phyloP scores from a whole-genome alignment of 1,140 invertebrate species.

The Homalodisca vitripennis region DNA sequence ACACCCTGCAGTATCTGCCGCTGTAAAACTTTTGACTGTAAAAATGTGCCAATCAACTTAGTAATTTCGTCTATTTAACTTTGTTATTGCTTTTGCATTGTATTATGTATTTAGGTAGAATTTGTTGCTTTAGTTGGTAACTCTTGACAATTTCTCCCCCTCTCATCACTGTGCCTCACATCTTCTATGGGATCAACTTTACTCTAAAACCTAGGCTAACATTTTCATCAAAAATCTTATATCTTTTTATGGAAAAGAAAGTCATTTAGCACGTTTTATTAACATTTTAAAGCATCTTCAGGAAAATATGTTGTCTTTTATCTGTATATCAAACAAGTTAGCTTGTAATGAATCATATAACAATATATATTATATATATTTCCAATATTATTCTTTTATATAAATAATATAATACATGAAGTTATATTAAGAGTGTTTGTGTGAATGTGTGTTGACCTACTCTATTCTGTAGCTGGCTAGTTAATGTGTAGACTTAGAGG shows the following conservation, averaged over 20 bases:
- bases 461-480: slow-evolving; percentile 26
- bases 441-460: slow-evolving; percentile 22
- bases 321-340: slow-evolving; percentile 23
- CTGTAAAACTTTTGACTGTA: neutral
- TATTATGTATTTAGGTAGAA: neutral
- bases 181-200: slow-evolving; percentile 30
- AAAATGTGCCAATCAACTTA: neutral
- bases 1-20: too few relatives aligned
- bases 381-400: slow-evolving; percentile 24
- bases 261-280: slow-evolving; percentile 14
- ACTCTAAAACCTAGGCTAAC: slow-evolving; percentile 29
- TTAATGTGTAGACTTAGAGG: slow-evolving; percentile 3
- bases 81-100: neutral
- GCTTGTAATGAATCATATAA: slow-evolving; percentile 19
- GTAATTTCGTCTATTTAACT: neutral
- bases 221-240: neutral
- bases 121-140: neutral
- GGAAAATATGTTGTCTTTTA: slow-evolving; percentile 21
- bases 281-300: slow-evolving; percentile 26
- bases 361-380: slow-evolving; percentile 26
- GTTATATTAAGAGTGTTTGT: slow-evolving; percentile 25
- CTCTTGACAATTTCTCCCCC: slow-evolving; percentile 17
- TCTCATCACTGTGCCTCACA: slow-evolving; percentile 25
- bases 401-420: slow-evolving; percentile 27
- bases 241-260: slow-evolving; percentile 20